Conservation (phyloP, 2,113 vertebrate genomes). For the Stomatorhinus ivindoensis region DNA sequence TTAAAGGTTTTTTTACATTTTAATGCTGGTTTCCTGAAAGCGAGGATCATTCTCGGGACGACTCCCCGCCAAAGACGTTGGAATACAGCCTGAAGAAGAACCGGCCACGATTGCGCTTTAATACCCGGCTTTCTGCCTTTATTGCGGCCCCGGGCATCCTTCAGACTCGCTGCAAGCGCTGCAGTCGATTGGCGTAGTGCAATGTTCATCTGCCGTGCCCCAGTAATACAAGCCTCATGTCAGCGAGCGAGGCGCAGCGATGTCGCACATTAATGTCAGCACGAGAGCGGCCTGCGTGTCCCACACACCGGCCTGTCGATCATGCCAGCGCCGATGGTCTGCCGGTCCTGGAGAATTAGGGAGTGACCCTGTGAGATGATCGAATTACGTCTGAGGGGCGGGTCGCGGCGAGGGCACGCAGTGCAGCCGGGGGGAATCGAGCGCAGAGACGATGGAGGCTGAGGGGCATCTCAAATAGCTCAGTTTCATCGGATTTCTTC, state of each 20-base stretch:
- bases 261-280: not conserved
- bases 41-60: not conserved
- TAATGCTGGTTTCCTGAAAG: not conserved
- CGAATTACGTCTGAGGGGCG: not conserved
- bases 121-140: not conserved
- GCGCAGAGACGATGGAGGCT: not conserved
- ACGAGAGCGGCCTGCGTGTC: not conserved
- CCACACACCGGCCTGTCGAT: not conserved
- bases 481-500: not conserved
- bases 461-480: not conserved
- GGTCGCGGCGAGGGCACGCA: not conserved
- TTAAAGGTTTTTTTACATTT: not conserved
- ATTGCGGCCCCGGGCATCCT: not conserved
- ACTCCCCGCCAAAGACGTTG: not conserved
- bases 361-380: not conserved
- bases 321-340: not conserved
- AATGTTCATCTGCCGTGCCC: not conserved
- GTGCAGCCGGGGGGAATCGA: not conserved
- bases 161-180: not conserved
- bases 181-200: not conserved
- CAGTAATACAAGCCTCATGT: not conserved
- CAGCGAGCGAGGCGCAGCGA: not conserved
- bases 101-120: not conserved
- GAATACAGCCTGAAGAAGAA: not conserved
- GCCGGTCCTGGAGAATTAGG: slow-evolving; percentile 2